Base-by-base conservation (phyloP, 2,113 vertebrate species). In the Pteruthius melanotis region DNA sequence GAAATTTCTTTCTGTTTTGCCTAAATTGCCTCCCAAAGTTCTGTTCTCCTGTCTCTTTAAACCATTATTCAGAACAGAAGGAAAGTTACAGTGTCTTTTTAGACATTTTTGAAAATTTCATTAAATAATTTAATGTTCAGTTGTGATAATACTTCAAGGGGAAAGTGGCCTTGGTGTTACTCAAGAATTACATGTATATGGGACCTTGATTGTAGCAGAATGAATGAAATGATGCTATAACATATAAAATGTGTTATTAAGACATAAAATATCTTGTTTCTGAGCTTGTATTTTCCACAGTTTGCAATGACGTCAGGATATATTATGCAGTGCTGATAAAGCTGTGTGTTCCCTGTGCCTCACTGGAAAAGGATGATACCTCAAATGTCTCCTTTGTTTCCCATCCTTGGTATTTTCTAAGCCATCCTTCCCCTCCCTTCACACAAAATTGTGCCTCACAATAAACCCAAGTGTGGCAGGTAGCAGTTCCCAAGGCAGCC, bases 391-490 rank as follows among this genome's bases (percentile, higher is more conserved):
- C n/a, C 7, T 69, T 50, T 76, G 15, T 45, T 77, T 77, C 22
- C 45, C 7, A 6, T 27, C 22, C 9, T 9, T 52, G 37, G 1
- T n/a, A 11, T 40, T 42, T 70, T 4, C 50, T 17, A 56, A 53
- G 28, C 9, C 6, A 21, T 21, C 12, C 14, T 4, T 61, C 11
- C 8, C 11, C 11, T 87, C 17, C 17, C 20, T 84, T 77, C 30
- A 22, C 30, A 12, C 24, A 31, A 6, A 22, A 15, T 21, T 59
- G 53, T 40, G 16, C 18, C 7, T 44, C 11, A 5, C 53, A 39
- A 9, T 14, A 9, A 63, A 39, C 35, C 0, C 11, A 40, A 28
- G 11, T 0, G 0, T 7, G 42, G 45, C 37, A 85, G 50, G 49
- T 0, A 19, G 45, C 45, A 53, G 28, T 1, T 65, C 42, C 14